Conservation (phyloP, 2,888 invertebrate species). For the Byasa hedistus region DNA sequence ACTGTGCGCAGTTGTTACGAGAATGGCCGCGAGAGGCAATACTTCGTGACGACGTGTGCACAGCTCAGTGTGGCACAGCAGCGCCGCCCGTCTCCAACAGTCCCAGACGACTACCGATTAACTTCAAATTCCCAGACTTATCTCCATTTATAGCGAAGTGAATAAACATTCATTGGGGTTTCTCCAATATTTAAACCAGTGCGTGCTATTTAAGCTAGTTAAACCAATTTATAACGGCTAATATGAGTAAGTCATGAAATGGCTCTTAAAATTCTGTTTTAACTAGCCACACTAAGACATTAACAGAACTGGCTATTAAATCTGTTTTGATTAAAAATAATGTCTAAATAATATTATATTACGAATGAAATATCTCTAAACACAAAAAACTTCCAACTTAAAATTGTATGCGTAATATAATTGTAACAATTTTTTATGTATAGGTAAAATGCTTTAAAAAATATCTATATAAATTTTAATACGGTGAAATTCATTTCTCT, state of each 20-base stretch:
- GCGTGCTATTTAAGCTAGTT: conserved; percentile 32
- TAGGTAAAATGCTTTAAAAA: conserved; percentile 1
- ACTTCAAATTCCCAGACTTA: conserved; percentile 89
- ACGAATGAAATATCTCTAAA: not conserved
- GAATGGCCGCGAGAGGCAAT: conserved; percentile 92
- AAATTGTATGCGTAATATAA: not conserved
- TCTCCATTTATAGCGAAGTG: conserved; percentile 84
- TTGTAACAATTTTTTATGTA: not conserved
- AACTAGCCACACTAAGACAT: not conserved
- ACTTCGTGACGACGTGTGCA: conserved; percentile 91
- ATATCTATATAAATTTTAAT: not conserved
- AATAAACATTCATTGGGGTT: conserved; percentile 32
- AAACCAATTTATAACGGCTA: conserved; percentile 25
- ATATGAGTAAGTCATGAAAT: conserved; percentile 10
- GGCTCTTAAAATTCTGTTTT: conserved; percentile 3
- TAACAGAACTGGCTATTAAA: conserved; percentile 2
- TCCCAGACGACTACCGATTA: conserved; percentile 72
- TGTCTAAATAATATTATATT: not conserved
- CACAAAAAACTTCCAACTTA: not conserved
- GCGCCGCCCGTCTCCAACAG: conserved; percentile 46
- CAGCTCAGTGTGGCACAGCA: conserved; percentile 92
- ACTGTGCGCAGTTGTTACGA: conserved; percentile 89
- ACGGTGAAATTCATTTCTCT: not conserved
- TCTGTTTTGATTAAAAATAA: not conserved
- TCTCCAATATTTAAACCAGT: conserved; percentile 5